phyloP scores from a whole-genome alignment of 2,113 vertebrate species.

The Rousettus leschenaultii region DNA sequence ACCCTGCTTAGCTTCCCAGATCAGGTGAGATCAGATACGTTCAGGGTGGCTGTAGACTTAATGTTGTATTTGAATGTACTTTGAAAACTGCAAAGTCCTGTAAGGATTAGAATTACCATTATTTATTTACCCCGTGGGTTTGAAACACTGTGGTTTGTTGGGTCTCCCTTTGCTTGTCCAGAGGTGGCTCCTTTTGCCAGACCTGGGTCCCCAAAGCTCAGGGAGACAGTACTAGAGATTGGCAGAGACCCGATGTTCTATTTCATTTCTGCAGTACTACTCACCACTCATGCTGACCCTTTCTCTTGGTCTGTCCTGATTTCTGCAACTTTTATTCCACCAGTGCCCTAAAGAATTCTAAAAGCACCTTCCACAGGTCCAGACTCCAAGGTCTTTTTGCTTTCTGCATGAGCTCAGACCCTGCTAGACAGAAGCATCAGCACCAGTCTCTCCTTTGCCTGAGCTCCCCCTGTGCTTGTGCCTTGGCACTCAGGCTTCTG shows the following conservation, averaged over 20 bases:
- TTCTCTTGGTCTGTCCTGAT: not conserved
- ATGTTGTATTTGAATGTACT: not conserved
- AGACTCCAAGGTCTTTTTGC: not conserved
- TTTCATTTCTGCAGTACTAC: not conserved
- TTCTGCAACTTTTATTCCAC: not conserved
- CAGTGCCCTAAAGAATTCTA: not conserved
- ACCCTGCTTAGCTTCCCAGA: too few species aligned
- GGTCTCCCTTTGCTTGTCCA: not conserved
- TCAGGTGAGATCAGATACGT: too few species aligned
- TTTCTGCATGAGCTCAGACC: not conserved
- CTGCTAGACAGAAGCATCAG: not conserved
- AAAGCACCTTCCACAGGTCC: not conserved
- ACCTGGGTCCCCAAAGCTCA: not conserved
- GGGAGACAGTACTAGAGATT: not conserved
- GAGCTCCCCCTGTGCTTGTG: not conserved
- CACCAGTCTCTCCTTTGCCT: not conserved
- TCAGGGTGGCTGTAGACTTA: not conserved
- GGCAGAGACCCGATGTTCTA: not conserved
- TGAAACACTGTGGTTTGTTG: not conserved
- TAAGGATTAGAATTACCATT: not conserved
- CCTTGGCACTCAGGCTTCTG: not conserved
- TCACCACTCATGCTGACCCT: not conserved
- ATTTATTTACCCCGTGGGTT: not conserved
- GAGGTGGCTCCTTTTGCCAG: not conserved
- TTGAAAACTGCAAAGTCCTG: not conserved